phyloP scores from a whole-genome alignment of 2,888 invertebrate genomes.

The Eupithecia subfuscata region DNA sequence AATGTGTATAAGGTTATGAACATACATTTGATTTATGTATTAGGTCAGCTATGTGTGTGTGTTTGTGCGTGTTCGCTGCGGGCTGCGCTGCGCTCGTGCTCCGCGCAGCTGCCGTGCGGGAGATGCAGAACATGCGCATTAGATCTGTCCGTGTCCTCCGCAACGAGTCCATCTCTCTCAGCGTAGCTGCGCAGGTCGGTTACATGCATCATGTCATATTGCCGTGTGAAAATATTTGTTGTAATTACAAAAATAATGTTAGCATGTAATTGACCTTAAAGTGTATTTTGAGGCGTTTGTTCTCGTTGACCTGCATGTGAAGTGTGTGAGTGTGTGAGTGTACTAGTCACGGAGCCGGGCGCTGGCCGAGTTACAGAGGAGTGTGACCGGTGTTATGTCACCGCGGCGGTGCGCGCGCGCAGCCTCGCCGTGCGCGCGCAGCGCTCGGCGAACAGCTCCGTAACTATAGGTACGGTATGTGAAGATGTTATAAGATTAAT shows the following conservation, averaged over 20 bases:
- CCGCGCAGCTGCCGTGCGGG: no score
- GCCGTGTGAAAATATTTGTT: no score
- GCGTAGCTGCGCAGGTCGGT: no score
- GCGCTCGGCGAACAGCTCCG: background rate
- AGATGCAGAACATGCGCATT: no score
- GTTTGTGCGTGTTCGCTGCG: background rate
- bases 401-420: background rate
- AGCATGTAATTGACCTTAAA: conserved; percentile 9
- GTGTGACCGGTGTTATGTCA: conserved; percentile 34
- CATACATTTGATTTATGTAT: background rate
- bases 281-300: conserved; percentile 1
- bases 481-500: background rate
- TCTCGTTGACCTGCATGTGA: conserved; percentile 11
- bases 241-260: no score
- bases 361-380: conserved; percentile 18
- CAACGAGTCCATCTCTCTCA: no score
- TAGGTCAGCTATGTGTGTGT: background rate
- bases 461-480: background rate
- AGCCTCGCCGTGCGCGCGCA: background rate
- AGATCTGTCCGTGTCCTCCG: no score
- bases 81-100: no score
- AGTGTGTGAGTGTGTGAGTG: background rate
- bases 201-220: no score
- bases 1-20: background rate
- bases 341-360: background rate